Conservation (phyloP, 2,797 vertebrate genomes). For the Lepilemur septentrionalis region DNA sequence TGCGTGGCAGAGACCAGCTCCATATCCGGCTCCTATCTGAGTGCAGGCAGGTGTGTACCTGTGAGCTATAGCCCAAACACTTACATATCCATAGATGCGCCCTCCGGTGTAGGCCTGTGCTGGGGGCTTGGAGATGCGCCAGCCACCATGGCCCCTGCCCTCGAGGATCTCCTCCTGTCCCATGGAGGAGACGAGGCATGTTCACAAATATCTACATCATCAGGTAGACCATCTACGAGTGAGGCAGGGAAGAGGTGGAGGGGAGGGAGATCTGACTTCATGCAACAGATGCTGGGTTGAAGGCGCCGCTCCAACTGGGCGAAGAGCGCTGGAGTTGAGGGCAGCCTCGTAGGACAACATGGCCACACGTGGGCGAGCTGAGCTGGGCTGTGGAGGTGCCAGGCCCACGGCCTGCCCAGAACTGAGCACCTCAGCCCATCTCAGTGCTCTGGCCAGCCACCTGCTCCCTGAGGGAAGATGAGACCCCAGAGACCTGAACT, state of each 20-base stretch:
- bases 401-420: neutral
- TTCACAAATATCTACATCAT: neutral
- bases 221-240: neutral
- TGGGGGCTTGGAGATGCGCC: neutral
- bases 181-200: neutral
- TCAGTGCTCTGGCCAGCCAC: neutral
- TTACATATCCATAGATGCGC: neutral
- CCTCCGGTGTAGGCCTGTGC: neutral
- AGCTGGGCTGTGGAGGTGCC: neutral
- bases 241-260: neutral
- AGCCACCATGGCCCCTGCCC: neutral
- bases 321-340: fast-evolving
- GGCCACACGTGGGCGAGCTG: neutral
- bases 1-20: neutral
- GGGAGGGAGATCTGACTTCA: neutral
- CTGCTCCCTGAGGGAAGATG: neutral
- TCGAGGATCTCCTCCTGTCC: neutral
- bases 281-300: no score
- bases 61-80: neutral
- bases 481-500: neutral
- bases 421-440: neutral
- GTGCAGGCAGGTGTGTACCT: neutral
- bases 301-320: neutral
- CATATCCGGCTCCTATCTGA: neutral
- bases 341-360: fast-evolving